Conservation (phyloP, 2,113 vertebrate genomes). For the Callionymus lyra region DNA sequence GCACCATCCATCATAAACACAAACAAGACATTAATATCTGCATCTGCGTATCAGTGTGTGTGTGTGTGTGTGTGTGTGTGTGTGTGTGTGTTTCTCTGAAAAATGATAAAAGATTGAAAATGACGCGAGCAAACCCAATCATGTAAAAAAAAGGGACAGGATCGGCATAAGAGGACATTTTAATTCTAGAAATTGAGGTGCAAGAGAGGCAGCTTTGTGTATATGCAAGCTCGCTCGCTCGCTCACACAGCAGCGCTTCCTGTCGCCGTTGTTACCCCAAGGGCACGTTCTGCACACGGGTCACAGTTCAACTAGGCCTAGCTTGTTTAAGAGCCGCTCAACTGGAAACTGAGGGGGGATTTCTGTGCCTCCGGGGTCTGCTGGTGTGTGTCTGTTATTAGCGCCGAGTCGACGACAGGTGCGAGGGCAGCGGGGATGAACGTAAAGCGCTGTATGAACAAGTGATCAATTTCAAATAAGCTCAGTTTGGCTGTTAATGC, state of each 20-base stretch:
- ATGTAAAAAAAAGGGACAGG: slow-evolving; percentile 12
- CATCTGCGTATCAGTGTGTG: slow-evolving; percentile 3
- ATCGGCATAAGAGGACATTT: slow-evolving; percentile 27
- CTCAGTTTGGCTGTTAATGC: slow-evolving; percentile 18
- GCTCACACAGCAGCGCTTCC: slow-evolving; percentile 27
- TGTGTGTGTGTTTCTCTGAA: slow-evolving; percentile 7
- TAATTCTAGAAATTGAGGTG: slow-evolving; percentile 16
- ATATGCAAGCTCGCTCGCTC: not conserved
- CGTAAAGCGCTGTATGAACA: slow-evolving; percentile 19
- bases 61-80: slow-evolving; percentile 14
- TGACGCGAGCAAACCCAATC: slow-evolving; percentile 3
- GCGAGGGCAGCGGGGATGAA: slow-evolving; percentile 27
- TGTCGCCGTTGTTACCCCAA: slow-evolving; percentile 47
- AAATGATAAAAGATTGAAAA: slow-evolving; percentile 29
- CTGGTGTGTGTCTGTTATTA: slow-evolving; percentile 12
- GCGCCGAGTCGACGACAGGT: slow-evolving; percentile 57
- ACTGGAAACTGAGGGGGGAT: slow-evolving; percentile 42
- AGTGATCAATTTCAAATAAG: slow-evolving; percentile 52
- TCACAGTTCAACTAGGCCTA: slow-evolving; percentile 58
- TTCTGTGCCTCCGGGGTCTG: slow-evolving; percentile 30
- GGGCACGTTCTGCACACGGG: slow-evolving; percentile 56
- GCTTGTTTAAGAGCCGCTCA: slow-evolving; percentile 56
- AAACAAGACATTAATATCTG: slow-evolving; percentile 57
- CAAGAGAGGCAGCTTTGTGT: slow-evolving; percentile 4
- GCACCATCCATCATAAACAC: slow-evolving; percentile 62